A percentile compares a stretch with the other conserved stretches of the same genome.
These are phyloP conservation scores for Halictus ligatus DNA, from an alignment of 2,888 invertebrate species.

Conservation along the genomic window DNA sequence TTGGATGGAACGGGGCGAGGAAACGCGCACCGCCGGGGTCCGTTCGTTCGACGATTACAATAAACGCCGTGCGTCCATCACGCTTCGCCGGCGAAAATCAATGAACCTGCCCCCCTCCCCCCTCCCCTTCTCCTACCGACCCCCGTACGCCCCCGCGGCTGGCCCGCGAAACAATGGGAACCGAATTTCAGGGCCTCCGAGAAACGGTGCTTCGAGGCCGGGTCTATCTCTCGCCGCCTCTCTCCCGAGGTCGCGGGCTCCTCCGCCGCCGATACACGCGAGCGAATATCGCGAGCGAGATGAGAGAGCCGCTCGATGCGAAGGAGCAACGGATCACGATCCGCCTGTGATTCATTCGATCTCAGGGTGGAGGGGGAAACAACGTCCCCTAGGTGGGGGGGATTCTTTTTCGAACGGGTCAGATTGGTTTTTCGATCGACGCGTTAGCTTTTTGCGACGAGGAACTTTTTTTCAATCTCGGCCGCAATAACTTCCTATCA, in stretches of 20 bases:
- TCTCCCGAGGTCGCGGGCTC: background rate
- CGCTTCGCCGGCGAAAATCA: constrained; percentile 57
- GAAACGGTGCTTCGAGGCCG: constrained; percentile 19
- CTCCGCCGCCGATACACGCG: background rate
- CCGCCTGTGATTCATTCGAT: background rate
- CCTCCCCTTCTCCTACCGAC: background rate
- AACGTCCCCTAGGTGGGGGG: background rate
- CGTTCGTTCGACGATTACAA: constrained; percentile 55
- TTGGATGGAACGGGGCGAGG: constrained; percentile 17
- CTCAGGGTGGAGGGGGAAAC: background rate
- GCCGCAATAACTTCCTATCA: background rate
- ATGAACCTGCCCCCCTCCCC: constrained; percentile 37
- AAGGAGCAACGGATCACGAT: background rate
- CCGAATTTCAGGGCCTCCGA: constrained; percentile 48
- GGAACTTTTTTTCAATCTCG: background rate
- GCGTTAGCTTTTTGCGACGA: background rate
- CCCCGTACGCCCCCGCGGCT: background rate
- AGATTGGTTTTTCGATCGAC: background rate
- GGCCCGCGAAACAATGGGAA: constrained; percentile 55
- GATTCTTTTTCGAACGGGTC: background rate
- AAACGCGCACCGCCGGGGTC: constrained; percentile 20
- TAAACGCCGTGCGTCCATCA: constrained; percentile 59
- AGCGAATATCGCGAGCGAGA: background rate
- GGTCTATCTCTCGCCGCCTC: background rate
- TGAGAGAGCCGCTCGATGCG: background rate